Conservation (phyloP, 2,888 invertebrate genomes). For the Ormyrus labotus region DNA sequence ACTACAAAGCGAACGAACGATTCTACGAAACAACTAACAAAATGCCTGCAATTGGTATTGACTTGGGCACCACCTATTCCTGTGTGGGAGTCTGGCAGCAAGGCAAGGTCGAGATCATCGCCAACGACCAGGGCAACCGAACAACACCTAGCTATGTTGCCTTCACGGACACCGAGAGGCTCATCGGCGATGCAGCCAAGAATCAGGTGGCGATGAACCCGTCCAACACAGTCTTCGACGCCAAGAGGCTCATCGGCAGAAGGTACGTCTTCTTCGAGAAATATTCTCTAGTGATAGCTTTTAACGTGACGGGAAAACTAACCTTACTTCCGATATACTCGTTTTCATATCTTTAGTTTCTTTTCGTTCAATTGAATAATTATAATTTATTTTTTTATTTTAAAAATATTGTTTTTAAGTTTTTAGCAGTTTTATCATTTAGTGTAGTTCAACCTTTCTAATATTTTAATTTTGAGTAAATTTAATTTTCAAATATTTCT, state of each 20-base stretch:
- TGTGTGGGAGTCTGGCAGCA: constrained; percentile 87
- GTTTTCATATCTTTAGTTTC: no score
- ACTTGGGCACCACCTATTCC: constrained; percentile 79
- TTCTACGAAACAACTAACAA: constrained; percentile 60
- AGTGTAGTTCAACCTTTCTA: no score
- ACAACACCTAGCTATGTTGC: constrained; percentile 87
- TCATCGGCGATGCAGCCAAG: constrained; percentile 85
- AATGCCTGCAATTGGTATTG: constrained; percentile 79
- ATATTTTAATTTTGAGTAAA: no score
- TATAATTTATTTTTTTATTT: no score
- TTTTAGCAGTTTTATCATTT: no score
- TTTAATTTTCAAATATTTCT: no score
- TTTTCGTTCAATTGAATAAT: no score
- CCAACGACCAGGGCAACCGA: constrained; percentile 82
- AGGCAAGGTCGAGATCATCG: constrained; percentile 89
- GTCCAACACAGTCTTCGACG: constrained; percentile 74
- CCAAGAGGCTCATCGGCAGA: constrained; percentile 80
- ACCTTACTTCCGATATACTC: no score
- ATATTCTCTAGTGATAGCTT: no score
- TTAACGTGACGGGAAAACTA: no score
- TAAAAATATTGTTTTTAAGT: no score
- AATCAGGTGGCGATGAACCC: constrained; percentile 86
- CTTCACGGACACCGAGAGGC: constrained; percentile 83
- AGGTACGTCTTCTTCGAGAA: constrained; percentile 65
- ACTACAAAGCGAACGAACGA: constrained; percentile 35